These are phyloP conservation scores for Drosophila nr. fundita DNA, from an alignment of 2,888 invertebrate species.

Conservation along the genomic window DNA sequence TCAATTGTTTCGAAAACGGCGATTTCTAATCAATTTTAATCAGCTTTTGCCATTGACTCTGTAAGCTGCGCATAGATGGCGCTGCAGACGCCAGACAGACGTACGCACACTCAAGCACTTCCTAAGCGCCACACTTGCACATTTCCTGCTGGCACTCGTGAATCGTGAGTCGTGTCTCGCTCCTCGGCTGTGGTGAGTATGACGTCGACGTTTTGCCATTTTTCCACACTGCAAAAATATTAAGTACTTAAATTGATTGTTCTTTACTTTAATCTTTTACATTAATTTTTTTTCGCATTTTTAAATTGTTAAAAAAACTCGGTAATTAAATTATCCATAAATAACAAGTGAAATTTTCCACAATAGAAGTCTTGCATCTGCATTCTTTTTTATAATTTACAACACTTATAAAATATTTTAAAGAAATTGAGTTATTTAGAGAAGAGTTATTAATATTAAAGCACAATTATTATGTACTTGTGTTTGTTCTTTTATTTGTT, in stretches of 20 bases:
- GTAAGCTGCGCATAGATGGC: slow-evolving; percentile 64
- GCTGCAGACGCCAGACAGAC: slow-evolving; percentile 23
- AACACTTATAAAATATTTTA: neutral
- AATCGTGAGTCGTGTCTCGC: slow-evolving; percentile 33
- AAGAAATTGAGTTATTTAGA: neutral
- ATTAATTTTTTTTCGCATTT: neutral
- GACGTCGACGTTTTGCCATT: slow-evolving; percentile 7
- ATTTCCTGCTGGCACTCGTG: slow-evolving; percentile 53
- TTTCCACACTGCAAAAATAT: slow-evolving; percentile 16
- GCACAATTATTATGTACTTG: neutral
- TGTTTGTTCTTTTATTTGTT: neutral
- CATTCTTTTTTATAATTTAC: too few relatives aligned
- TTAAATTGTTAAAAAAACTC: neutral
- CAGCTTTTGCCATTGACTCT: slow-evolving; percentile 29
- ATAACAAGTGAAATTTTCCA: neutral
- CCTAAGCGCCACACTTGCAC: slow-evolving; percentile 56
- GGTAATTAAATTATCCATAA: neutral
- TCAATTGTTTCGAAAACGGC: neutral
- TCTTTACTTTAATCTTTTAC: neutral
- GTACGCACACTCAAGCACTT: slow-evolving; percentile 44
- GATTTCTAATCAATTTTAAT: slow-evolving; percentile 46
- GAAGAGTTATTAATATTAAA: neutral
- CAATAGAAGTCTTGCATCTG: neutral
- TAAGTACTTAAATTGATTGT: neutral
- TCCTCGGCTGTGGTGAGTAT: slow-evolving; percentile 67